Evolutionary conservation across 2,113 vertebrate species (phyloP).

Genomic region (Alligator sinensis): DNA sequence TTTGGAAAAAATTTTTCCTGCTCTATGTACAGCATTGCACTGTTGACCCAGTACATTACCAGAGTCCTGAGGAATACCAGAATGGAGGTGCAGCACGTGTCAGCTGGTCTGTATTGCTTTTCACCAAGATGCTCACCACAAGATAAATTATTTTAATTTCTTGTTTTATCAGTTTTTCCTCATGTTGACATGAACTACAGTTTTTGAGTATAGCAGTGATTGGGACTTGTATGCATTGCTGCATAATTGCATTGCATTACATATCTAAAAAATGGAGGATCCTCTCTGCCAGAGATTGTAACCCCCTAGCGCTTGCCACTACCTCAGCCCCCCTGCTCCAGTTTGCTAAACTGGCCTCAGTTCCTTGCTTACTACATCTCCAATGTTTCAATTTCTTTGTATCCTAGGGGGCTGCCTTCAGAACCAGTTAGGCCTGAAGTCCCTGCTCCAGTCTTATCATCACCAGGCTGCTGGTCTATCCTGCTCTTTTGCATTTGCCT

Average conservation of each 20-base stretch:
- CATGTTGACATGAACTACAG: neutral
- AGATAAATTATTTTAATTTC: neutral
- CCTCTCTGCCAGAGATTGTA: neutral
- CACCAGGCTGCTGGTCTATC: no score
- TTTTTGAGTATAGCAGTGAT: neutral
- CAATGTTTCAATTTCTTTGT: no score
- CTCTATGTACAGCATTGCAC: neutral
- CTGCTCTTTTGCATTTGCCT: no score
- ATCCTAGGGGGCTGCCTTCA: no score
- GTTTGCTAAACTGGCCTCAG: no score
- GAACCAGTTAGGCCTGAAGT: no score
- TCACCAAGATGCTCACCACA: neutral
- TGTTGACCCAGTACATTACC: neutral
- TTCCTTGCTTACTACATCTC: no score
- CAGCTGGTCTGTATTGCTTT: neutral
- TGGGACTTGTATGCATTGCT: neutral
- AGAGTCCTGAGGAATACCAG: no score
- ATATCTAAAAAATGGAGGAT: neutral
- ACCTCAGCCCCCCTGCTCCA: no score
- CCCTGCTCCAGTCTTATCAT: no score
- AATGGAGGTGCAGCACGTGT: neutral
- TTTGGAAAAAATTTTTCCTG: neutral
- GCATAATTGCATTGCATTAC: neutral
- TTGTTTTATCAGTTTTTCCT: neutral
- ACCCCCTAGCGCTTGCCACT: no score